Evolutionary conservation across 2,888 invertebrate species (phyloP), one percentile per base, ranked within the genome.

Genomic region (Drosophila anceps): DNA sequence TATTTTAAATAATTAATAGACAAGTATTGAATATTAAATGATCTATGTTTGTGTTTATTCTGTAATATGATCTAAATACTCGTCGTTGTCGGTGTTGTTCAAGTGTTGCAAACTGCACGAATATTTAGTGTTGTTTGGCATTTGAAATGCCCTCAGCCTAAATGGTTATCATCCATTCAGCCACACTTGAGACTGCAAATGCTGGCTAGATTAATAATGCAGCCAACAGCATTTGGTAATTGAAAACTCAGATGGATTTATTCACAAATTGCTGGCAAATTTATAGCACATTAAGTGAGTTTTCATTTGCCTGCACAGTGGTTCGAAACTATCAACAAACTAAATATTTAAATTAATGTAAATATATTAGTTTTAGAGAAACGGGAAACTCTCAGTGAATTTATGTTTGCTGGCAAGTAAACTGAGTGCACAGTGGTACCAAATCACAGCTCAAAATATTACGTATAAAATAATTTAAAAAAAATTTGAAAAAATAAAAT

Each of bases 1-100:
- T 72, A 78, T 73, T 86, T 81, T 81, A 72, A 90, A 86, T 90
- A 86, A 86, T 90, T 86, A 90, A 90, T 86, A 63, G 73, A 66
- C 70, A 81, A 83, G 76, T 88, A 90, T 88, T 75, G 76, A 67
- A 87, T 70, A 75, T 73, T 73, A 62, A 63, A 77, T 66, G 60
- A 48, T 57, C 33, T 29, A n/a, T 58, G 31, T 33, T 60, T 46
- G 33, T 44, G 33, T 18, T 44, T 24, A 39, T 13, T 57, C 2
- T 53, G 24, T 55, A 31, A 64, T 65, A 18, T 37, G 44, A 61
- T 48, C 41, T 18, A 29, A 43, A 15, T 13, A 8, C 15, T 54
- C 39, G 31, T 20, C 24, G 70, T 43, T 44, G 15, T 27, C 9
- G 2, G 29, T n/a, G 10, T 10, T 41, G 18, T 5, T 37, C 39